Conservation (phyloP, 2,113 vertebrate species). For the Monarcha castaneiventris region DNA sequence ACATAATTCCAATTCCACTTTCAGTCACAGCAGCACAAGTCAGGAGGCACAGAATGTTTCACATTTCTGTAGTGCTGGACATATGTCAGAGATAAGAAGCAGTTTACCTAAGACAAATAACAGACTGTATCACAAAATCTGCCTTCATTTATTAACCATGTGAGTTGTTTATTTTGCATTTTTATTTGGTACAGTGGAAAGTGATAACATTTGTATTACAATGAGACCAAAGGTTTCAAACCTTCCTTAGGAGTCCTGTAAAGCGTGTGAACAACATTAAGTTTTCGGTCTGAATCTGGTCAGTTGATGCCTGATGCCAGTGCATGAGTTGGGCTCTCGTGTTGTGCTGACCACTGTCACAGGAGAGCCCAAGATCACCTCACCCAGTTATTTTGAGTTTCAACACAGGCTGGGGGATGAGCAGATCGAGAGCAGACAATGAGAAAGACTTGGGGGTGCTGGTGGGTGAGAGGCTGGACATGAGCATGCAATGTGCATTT, state of each 20-base stretch:
- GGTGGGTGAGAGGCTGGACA: neutral
- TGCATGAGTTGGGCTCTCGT: rapidly evolving
- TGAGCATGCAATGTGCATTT: rapidly evolving
- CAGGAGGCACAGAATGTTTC: neutral
- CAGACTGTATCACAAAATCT: neutral
- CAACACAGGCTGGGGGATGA: neutral
- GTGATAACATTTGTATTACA: neutral
- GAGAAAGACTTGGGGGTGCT: neutral
- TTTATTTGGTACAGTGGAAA: neutral
- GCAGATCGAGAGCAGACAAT: rapidly evolving
- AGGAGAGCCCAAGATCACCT: rapidly evolving
- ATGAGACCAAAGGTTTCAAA: neutral
- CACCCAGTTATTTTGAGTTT: rapidly evolving
- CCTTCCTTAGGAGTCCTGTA: neutral
- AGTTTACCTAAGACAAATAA: neutral
- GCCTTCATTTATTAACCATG: neutral
- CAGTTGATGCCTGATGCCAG: neutral
- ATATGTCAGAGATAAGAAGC: neutral
- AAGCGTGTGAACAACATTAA: neutral
- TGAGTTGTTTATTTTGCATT: neutral
- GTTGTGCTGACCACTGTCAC: neutral
- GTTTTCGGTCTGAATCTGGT: neutral
- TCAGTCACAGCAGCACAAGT: neutral
- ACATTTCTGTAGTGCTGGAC: neutral
- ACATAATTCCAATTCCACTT: constrained; percentile 24